Base-by-base conservation (phyloP, 1,140 invertebrate genomes). In the Drosophila eugracilis region DNA sequence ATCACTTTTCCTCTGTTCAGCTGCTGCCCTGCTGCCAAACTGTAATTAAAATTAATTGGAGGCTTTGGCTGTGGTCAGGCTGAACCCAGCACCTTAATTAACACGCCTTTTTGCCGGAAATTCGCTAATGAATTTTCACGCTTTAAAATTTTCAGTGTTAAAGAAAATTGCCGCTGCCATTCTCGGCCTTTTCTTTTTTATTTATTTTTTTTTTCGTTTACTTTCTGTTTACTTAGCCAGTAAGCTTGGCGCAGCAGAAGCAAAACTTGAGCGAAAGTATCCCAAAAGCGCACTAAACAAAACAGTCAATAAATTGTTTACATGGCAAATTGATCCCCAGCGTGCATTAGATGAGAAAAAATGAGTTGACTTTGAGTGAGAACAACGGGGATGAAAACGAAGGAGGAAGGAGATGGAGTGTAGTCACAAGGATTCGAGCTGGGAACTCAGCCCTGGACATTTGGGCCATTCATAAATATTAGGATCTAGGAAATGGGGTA, bases 231-330 rank as follows among this genome's bases (percentile, higher is more conserved):
- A 17, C 77, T 55, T 80, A 54, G 10, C 57, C 34, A 55, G n/a
- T n/a, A n/a, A n/a, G 32, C 48, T 37, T 34, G 50, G n/a, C n/a
- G n/a, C n/a, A 60, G 52, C 72, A 75, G 39, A 76, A 76, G 72
- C 36, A 36, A 75, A 88, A 77, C 72, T 76, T 53, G 45, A 66
- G 49, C 66, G 45, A 67, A 77, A 70, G 58, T 83, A 84, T 88
- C 84, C 84, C 84, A 84, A 79, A 85, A 88, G 84, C 84, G 72
- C 78, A 88, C 84, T 89, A 84, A 88, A 84, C 75, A 74, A 84
- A 84, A 84, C 72, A 88, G 78, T 89, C 84, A 88, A 88, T 88
- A 88, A 89, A 89, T 89, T 89, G 85, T 89, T 84, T 84, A 89
- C 78, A 90, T 83, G 69, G 80, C 88, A 88, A 90, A 90, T 90